Base-by-base conservation (phyloP, 2,797 vertebrate species). In the Linurgus olivaceus region DNA sequence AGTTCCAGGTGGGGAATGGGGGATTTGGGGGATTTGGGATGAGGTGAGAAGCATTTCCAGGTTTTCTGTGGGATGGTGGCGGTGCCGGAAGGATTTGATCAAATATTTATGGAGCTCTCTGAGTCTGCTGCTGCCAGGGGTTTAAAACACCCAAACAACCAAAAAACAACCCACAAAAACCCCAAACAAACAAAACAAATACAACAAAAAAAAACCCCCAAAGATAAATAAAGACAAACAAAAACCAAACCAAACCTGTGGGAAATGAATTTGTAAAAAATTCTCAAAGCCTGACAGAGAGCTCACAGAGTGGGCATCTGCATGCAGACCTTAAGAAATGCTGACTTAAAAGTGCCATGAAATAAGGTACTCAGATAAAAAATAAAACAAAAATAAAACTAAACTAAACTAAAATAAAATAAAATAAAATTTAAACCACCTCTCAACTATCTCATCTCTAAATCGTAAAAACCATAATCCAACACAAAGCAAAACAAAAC, bases 1-100 rank as follows among this genome's bases (percentile, higher is more conserved):
- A 14, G 42, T 7, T 25, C 38, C 55, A 2, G 2, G 14, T 8
- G 0, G 0, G 0, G 51, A 70, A 23, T 3, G 28, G 33, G 33
- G 54, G 5, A 2, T 42, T 87, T 45, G 12, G 23, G n/a, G 19
- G 63, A 2, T 38, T 87, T 26, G 23, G n/a, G 18, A 8, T 2
- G 25, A 0, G 0, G 6, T 67, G 63, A 52, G 82, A 81, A 80
- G 29, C 0, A 5, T 37, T 81, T 29, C 31, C 26, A 52, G 76
- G 50, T 58, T 50, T 45, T 44, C 42, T 2, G 6, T 42, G 26
- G 29, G 38, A 12, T 17, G 44, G 29, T 17, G 66, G 18, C 3
- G 15, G 7, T 26, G 65, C 65, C 59, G 86, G 40, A 42, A 75
- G 57, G 66, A 17, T 57, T 9, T 58, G 52, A 81, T 93, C 42